A percentile compares a stretch with the other conserved stretches of the same genome.
Conservation (phyloP, 2,888 invertebrate species). For the Microctonus hyperodae region DNA sequence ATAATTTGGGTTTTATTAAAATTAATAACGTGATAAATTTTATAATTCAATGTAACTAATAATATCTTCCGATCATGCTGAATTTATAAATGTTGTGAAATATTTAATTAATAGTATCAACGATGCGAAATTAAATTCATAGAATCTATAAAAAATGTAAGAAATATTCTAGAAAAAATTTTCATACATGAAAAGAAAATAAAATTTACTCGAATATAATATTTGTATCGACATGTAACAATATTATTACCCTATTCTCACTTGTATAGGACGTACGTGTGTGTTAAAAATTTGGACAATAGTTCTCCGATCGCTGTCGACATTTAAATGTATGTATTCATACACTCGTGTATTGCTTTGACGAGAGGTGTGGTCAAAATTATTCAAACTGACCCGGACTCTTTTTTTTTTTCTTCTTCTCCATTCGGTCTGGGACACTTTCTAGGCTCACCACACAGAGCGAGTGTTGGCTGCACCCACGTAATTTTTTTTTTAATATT, state of each 20-base stretch:
- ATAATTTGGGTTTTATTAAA: too few relatives aligned
- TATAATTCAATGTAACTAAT: too few relatives aligned
- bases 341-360: constrained; percentile 59
- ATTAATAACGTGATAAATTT: too few relatives aligned
- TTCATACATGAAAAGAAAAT: too few relatives aligned
- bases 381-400: constrained; percentile 64
- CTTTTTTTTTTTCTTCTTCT: constrained; percentile 49
- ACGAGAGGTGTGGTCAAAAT: constrained; percentile 64
- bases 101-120: too few relatives aligned
- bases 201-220: too few relatives aligned
- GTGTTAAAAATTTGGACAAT: constrained; percentile 58
- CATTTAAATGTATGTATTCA: constrained; percentile 64
- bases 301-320: constrained; percentile 52
- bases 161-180: too few relatives aligned
- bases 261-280: constrained; percentile 23
- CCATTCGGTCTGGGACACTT: constrained; percentile 58
- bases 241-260: constrained; percentile 11
- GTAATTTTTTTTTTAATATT: constrained; percentile 44
- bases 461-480: constrained; percentile 42
- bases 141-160: too few relatives aligned
- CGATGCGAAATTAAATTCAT: too few relatives aligned
- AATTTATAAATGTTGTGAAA: too few relatives aligned
- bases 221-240: background rate
- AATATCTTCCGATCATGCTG: too few relatives aligned
- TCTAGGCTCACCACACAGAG: constrained; percentile 45